Base-by-base conservation (phyloP, 2,797 vertebrate genomes). In the Lepilemur septentrionalis region DNA sequence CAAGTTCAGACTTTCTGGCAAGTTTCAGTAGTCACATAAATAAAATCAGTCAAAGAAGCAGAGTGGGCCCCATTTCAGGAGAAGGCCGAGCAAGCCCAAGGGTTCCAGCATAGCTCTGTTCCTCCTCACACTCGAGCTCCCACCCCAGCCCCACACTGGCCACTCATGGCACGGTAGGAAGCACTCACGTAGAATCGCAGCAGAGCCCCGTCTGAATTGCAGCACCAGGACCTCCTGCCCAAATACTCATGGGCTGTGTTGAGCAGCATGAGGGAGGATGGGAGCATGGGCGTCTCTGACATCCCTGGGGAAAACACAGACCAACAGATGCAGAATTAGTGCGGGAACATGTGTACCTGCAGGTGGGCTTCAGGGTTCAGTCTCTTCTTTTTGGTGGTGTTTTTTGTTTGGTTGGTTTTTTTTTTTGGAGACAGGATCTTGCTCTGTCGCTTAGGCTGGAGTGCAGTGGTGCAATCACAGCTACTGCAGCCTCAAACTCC, bases 231-330 rank as follows among this genome's bases (percentile, higher is more conserved):
- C 75, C 99, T 99, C 38, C 99, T 99, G 69, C 99, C 99, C 95
- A 99, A 98, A 97, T 99, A 99, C 96, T 99, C 99, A 3, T 99
- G 99, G 11, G 99, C 99, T 1, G 99, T 99, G 98, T 99, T 99
- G 91, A 99, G 98, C 78, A 99, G 98, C 99, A 99, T 99, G 86
- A 99, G 99, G 0, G 99, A 99, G 48, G 99, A 99, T 0, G 99
- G 99, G 94, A 99, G 98, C 99, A 99, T 98, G 25, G 99, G 99
- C 0, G 98, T 98, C 95, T 99, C 99, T 0, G 99, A 98, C 95
- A 99, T 99, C 96, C 98, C 99, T 99, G 98, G 43, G 94, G 88
- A 98, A 41, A 92, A 48, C 48, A 2, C 43, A 69, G 84, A 67
- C 1, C 30, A 0, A 30, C 0, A 35, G 46, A 70, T 1, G 18